Evolutionary conservation across 2,797 vertebrate genomes (phyloP).

Genomic region (Hippocampus kuda): DNA sequence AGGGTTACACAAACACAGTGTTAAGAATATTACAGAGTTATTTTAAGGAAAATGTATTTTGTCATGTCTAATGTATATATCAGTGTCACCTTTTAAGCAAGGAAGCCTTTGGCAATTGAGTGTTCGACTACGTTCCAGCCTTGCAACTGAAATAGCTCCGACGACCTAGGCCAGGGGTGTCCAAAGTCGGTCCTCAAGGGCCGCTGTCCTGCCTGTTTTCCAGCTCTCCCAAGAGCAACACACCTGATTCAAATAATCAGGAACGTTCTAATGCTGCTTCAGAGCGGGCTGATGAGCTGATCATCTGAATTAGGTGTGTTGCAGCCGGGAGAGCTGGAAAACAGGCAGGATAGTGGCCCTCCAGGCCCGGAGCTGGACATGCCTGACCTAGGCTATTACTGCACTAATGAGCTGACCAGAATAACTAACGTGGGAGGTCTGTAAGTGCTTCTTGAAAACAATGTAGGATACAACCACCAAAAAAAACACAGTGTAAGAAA

Average conservation of each 20-base stretch:
- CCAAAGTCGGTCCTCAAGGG: too few relatives aligned
- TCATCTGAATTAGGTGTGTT: too few relatives aligned
- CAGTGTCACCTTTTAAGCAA: neutral
- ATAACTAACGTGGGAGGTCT: neutral
- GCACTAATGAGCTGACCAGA: conserved; percentile 10
- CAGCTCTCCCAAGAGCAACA: too few relatives aligned
- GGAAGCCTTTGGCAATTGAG: neutral
- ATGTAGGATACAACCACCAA: neutral
- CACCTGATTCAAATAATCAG: too few relatives aligned
- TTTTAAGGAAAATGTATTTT: neutral
- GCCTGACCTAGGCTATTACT: neutral
- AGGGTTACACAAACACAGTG: neutral
- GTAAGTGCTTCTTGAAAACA: neutral
- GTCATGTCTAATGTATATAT: fast-evolving
- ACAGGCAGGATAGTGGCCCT: too few relatives aligned
- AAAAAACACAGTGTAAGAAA: neutral
- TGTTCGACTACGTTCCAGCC: neutral
- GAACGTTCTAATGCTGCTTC: too few relatives aligned
- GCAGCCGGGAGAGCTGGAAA: too few relatives aligned
- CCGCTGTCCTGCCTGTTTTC: too few relatives aligned
- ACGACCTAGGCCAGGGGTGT: too few relatives aligned
- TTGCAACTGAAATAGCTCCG: neutral
- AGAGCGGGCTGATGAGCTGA: too few relatives aligned
- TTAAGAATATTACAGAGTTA: neutral
- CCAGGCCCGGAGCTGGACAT: too few relatives aligned